These are phyloP conservation scores for Saguinus midas DNA, from an alignment of 2,113 vertebrate genomes.

Conservation along the genomic window DNA sequence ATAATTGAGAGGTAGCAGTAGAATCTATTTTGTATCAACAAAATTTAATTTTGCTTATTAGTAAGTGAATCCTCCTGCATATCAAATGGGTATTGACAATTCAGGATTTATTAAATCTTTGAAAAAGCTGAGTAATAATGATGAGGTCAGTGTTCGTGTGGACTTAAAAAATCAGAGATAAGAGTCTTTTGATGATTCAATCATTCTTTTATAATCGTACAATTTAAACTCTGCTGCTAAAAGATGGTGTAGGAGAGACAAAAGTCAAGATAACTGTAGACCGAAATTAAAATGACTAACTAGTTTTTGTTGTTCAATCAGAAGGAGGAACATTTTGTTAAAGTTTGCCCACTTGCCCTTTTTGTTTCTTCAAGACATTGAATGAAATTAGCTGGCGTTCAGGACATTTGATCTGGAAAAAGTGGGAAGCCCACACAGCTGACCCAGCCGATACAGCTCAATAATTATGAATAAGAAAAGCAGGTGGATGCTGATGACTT, in stretches of 20 bases:
- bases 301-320: conserved; percentile 57
- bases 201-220: conserved; percentile 49
- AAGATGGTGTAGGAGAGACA: conserved; percentile 55
- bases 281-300: conserved; percentile 65
- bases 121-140: conserved; percentile 58
- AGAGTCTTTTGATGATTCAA: conserved; percentile 60
- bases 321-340: conserved; percentile 28
- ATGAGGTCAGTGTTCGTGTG: conserved; percentile 46
- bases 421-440: neutral
- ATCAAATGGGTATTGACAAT: conserved; percentile 33
- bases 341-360: conserved; percentile 43
- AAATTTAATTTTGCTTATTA: conserved; percentile 59
- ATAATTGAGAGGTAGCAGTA: neutral
- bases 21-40: conserved; percentile 41
- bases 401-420: neutral
- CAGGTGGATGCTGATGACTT: neutral
- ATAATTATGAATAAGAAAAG: neutral
- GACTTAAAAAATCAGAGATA: conserved; percentile 21
- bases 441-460: neutral
- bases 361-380: conserved; percentile 43
- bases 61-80: conserved; percentile 16
- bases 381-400: neutral
- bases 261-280: conserved; percentile 59
- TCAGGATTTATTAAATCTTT: conserved; percentile 35
- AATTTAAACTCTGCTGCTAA: conserved; percentile 40